These are phyloP conservation scores for Colossoma macropomum DNA, from an alignment of 2,113 vertebrate genomes.

Conservation along the genomic window DNA sequence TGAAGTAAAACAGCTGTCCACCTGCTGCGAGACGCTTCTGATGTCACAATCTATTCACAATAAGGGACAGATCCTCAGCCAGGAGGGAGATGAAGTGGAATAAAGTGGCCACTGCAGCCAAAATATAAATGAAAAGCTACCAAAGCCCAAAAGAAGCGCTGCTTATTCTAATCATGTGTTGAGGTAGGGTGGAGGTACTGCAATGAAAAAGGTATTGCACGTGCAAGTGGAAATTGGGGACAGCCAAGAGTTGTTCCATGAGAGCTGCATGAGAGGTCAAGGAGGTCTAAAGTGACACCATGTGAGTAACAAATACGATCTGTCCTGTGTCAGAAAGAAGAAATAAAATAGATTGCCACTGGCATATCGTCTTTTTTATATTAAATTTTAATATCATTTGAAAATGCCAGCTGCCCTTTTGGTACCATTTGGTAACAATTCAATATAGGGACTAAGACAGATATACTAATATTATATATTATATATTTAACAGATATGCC, in stretches of 20 bases:
- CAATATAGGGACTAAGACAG: too few relatives aligned
- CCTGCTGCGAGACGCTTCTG: neutral
- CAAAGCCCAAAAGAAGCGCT: neutral
- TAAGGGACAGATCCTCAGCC: neutral
- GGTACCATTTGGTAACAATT: too few relatives aligned
- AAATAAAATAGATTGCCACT: too few relatives aligned
- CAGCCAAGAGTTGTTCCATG: neutral
- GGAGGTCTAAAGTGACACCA: neutral
- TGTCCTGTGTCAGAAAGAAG: neutral
- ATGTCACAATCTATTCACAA: neutral
- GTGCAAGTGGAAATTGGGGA: too few relatives aligned
- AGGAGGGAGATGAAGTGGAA: neutral
- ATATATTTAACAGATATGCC: too few relatives aligned
- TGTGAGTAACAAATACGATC: neutral
- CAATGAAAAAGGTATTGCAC: neutral
- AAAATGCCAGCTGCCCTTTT: too few relatives aligned
- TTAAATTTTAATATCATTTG: too few relatives aligned
- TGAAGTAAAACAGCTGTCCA: conserved; percentile 18
- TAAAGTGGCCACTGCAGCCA: too few relatives aligned
- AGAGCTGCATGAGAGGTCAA: neutral
- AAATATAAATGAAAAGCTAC: too few relatives aligned
- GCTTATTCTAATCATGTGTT: neutral
- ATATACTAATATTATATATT: too few relatives aligned
- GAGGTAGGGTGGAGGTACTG: neutral
- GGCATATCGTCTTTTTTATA: too few relatives aligned